Base-by-base conservation (phyloP, 2,113 vertebrate genomes). In the Cyanistes caeruleus region DNA sequence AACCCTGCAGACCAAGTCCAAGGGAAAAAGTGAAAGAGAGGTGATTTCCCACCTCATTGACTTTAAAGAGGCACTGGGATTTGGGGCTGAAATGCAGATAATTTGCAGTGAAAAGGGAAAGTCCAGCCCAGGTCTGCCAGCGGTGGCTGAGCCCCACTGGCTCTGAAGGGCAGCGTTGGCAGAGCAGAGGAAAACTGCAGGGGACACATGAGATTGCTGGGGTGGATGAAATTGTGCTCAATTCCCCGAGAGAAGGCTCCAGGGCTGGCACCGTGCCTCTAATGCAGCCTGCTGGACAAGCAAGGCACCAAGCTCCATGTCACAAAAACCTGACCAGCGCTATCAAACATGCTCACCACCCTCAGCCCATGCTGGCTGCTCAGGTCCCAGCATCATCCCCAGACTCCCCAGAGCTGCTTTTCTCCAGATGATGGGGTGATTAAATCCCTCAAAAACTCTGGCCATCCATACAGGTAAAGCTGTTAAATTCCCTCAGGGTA, bases 271-370 rank as follows among this genome's bases (percentile, higher is more conserved):
- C 18, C 1, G 22, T 7, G 69, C 15, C 53, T 73, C 30, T 58
- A 19, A 31, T 5, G 13, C n/a, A 62, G 58, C 9, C 13, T 33
- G 2, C 1, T 8, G 35, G 56, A 23, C 15, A 43, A 22, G 30
- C 25, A 78, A 63, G 67, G 2, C 37, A 25, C 11, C 12, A 11
- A n/a, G 8, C 3, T 51, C 12, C 2, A 1, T 5, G 4, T 20
- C 59, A 33, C 55, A 55, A 20, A 41, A 58, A 4, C 15, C 13
- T 10, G 27, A 46, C 2, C 33, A 63, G 46, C 35, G 31, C 30
- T 5, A 11, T 9, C 5, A 17, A 11, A 24, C 0, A 41, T 31
- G 0, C 35, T 30, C 18, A 9, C 1, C 10, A 3, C 35, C 37
- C n/a, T 4, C 1, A 24, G 18, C 14, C 31, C 39, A 1, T 2